These are phyloP conservation scores for Hemiscyllium ocellatum DNA, from an alignment of 2,113 vertebrate species.

Conservation along the genomic window DNA sequence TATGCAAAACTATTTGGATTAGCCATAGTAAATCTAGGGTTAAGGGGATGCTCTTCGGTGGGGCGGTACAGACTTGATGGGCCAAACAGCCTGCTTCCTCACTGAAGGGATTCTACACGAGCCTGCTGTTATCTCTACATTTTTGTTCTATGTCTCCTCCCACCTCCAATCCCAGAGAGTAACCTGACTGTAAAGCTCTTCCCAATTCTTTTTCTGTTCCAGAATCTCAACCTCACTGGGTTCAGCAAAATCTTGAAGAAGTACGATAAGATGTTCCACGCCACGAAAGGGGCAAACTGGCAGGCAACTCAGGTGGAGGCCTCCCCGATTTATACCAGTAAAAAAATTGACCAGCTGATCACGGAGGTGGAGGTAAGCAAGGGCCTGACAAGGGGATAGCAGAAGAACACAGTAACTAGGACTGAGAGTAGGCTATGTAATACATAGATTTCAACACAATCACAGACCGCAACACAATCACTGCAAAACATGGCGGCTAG, in stretches of 20 bases:
- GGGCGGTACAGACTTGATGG: too few relatives aligned
- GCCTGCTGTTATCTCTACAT: too few relatives aligned
- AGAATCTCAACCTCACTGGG: constrained; percentile 48
- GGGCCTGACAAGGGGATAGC: background rate
- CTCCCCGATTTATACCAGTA: constrained; percentile 43
- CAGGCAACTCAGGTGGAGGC: constrained; percentile 43
- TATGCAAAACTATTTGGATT: too few relatives aligned
- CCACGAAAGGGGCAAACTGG: constrained; percentile 44
- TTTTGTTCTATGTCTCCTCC: background rate
- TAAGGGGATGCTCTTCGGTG: too few relatives aligned
- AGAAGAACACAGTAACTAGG: too few relatives aligned
- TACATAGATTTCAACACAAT: too few relatives aligned
- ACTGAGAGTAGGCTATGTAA: too few relatives aligned
- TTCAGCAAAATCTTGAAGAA: constrained; percentile 49
- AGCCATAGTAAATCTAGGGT: too few relatives aligned
- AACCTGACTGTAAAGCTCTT: background rate
- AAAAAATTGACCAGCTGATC: constrained; percentile 43
- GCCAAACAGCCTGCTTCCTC: too few relatives aligned
- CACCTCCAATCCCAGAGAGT: background rate
- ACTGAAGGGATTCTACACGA: too few relatives aligned
- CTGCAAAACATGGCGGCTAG: too few relatives aligned
- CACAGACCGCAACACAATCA: too few relatives aligned
- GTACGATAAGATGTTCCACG: constrained; percentile 44
- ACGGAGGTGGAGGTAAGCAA: constrained; percentile 46
- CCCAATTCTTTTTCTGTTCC: background rate